Percentiles rank a stretch among this genome's conserved stretches.
phyloP scores from a whole-genome alignment of 2,113 vertebrate species.

The Clinocottus analis region DNA sequence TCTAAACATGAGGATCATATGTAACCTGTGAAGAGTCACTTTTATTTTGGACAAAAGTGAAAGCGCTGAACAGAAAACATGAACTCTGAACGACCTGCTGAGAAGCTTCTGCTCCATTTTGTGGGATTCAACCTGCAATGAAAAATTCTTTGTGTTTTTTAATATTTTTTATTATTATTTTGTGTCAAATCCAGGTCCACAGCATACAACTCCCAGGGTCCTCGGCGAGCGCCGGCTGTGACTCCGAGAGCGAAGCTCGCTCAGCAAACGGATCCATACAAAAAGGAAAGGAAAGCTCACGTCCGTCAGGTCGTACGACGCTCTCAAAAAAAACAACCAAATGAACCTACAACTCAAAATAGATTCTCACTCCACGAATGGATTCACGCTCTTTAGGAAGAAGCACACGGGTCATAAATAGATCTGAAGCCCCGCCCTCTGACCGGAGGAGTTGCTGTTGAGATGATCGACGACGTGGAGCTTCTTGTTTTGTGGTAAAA shows the following conservation, averaged over 20 bases:
- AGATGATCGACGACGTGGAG: no score
- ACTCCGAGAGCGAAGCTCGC: constrained; percentile 58
- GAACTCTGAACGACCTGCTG: no score
- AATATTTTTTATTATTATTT: constrained; percentile 64
- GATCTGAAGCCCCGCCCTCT: constrained; percentile 21
- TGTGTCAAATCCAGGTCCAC: constrained; percentile 76
- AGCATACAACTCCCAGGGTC: constrained; percentile 64
- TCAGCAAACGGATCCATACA: constrained; percentile 72
- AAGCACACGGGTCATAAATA: constrained; percentile 64
- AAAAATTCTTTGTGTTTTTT: constrained; percentile 30
- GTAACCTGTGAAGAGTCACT: no score
- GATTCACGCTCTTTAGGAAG: constrained; percentile 54
- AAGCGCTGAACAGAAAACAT: no score
- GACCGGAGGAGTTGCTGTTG: background rate
- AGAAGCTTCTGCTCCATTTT: no score
- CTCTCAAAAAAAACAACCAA: constrained; percentile 23
- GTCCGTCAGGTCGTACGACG: no score
- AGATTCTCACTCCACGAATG: constrained; percentile 57
- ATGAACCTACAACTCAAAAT: constrained; percentile 67
- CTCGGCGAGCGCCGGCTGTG: constrained; percentile 50
- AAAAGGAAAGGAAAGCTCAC: constrained; percentile 59
- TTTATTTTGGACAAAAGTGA: no score
- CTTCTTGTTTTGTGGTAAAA: no score
- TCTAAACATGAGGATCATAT: no score
- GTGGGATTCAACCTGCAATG: no score